phyloP scores from a whole-genome alignment of 1,140 invertebrate species.

The Asbolus verrucosus region DNA sequence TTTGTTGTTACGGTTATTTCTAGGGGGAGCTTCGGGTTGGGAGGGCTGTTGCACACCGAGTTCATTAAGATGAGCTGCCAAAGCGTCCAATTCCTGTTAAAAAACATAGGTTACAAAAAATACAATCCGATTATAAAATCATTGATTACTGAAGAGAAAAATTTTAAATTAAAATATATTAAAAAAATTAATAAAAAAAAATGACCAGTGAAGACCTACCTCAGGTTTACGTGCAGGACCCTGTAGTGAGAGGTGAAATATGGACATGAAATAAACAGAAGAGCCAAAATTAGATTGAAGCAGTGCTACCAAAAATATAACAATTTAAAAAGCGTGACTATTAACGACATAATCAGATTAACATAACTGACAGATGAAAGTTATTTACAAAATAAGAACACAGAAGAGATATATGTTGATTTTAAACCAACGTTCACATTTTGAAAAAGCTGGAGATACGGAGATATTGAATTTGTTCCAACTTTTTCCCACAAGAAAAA shows the following conservation, averaged over 20 bases:
- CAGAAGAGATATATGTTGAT: constrained; percentile 1
- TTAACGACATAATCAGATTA: constrained; percentile 15
- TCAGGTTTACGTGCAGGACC: constrained; percentile 86
- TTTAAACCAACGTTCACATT: no score
- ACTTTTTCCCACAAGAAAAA: constrained; percentile 13
- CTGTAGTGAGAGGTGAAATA: constrained; percentile 62
- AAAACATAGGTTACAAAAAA: constrained; percentile 7
- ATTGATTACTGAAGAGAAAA: no score
- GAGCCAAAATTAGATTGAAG: constrained; percentile 62
- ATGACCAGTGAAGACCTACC: constrained; percentile 70
- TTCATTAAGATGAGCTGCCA: constrained; percentile 94
- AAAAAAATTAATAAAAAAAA: constrained; percentile 23
- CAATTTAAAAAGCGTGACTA: constrained; percentile 45
- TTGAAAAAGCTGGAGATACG: constrained; percentile 26
- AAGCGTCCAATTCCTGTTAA: constrained; percentile 87
- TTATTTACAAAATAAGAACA: constrained; percentile 12
- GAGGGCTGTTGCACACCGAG: constrained; percentile 76
- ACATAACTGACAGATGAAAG: constrained; percentile 23
- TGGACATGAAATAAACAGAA: constrained; percentile 65
- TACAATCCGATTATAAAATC: constrained; percentile 6
- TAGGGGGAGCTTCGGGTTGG: constrained; percentile 71
- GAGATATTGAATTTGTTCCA: constrained; percentile 13
- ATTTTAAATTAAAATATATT: no score
- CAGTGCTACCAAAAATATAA: constrained; percentile 55
- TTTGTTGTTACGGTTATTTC: constrained; percentile 67